Evolutionary conservation across 2,113 vertebrate species (phyloP).

Genomic region (Hyperopisus bebe): DNA sequence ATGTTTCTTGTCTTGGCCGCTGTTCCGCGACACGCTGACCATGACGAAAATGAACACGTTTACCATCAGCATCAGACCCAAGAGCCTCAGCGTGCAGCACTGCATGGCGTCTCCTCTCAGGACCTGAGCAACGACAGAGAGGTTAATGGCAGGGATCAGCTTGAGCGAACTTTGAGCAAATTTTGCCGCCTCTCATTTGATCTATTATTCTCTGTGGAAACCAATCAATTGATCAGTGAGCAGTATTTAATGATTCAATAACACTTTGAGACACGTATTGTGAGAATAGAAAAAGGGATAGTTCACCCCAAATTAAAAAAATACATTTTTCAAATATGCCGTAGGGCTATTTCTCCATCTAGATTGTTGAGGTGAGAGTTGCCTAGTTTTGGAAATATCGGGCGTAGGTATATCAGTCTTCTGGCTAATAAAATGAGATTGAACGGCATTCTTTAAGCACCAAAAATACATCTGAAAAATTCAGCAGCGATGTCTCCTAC

Average conservation of each 20-base stretch:
- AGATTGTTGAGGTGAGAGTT: neutral
- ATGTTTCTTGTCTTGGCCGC: slow-evolving; percentile 47
- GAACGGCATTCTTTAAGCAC: neutral
- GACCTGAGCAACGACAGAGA: slow-evolving; percentile 49
- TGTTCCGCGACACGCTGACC: slow-evolving; percentile 66
- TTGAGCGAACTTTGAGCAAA: neutral
- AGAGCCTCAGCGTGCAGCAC: slow-evolving; percentile 63
- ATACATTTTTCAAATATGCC: neutral
- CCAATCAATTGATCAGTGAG: neutral
- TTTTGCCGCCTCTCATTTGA: too few species aligned
- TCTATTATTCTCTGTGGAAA: too few species aligned
- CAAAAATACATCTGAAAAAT: neutral
- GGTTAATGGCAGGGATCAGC: neutral
- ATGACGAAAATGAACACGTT: slow-evolving; percentile 79
- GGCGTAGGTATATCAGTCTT: neutral
- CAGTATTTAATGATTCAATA: neutral
- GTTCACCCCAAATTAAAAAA: neutral
- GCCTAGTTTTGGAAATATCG: neutral
- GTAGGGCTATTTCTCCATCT: neutral
- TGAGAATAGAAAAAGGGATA: neutral
- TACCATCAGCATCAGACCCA: slow-evolving; percentile 73
- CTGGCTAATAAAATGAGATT: neutral
- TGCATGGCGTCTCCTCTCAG: slow-evolving; percentile 62
- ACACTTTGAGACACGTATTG: neutral
- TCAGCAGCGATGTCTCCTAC: neutral